These are phyloP conservation scores for Coenonympha arcania DNA, from an alignment of 2,888 invertebrate genomes.

Conservation along the genomic window DNA sequence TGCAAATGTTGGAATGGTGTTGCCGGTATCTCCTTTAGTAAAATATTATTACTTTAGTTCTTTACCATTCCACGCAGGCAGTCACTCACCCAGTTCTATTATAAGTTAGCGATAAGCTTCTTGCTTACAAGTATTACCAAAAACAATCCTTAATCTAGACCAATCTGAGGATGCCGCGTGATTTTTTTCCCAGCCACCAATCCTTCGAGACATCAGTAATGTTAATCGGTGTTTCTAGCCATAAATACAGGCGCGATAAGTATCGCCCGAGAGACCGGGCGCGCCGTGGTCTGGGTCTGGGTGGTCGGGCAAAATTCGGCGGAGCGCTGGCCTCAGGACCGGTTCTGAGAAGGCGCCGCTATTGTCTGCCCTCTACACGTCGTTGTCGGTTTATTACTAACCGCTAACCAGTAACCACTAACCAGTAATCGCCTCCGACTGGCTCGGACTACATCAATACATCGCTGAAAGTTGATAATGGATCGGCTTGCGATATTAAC, in stretches of 20 bases:
- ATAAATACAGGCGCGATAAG: slow-evolving; percentile 68
- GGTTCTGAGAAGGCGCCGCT: slow-evolving; percentile 68
- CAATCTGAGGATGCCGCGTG: not conserved
- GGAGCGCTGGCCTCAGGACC: slow-evolving; percentile 61
- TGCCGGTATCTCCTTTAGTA: no score
- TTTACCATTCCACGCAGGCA: no score
- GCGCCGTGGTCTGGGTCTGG: slow-evolving; percentile 43
- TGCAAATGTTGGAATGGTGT: no score
- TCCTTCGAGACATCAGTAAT: slow-evolving; percentile 40
- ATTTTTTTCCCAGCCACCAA: slow-evolving; percentile 44
- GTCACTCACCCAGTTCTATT: no score
- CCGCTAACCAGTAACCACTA: no score
- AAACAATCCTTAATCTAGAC: no score
- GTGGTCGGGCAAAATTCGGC: slow-evolving; percentile 73
- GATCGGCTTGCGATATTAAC: slow-evolving; percentile 8
- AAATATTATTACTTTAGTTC: no score
- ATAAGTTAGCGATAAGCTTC: no score
- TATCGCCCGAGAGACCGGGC: slow-evolving; percentile 45
- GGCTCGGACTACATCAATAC: slow-evolving; percentile 25
- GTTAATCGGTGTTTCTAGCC: slow-evolving; percentile 60
- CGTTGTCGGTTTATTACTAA: slow-evolving; percentile 55
- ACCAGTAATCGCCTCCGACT: no score
- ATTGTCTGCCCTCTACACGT: slow-evolving; percentile 63
- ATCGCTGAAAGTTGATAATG: slow-evolving; percentile 17
- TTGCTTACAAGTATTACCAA: no score